Evolutionary conservation across 30 jellyfish, hydroid and myxozoan genomes (phyloP), one percentile per base, ranked within the genome.

Genomic region (Phacellophora camtschatica): DNA sequence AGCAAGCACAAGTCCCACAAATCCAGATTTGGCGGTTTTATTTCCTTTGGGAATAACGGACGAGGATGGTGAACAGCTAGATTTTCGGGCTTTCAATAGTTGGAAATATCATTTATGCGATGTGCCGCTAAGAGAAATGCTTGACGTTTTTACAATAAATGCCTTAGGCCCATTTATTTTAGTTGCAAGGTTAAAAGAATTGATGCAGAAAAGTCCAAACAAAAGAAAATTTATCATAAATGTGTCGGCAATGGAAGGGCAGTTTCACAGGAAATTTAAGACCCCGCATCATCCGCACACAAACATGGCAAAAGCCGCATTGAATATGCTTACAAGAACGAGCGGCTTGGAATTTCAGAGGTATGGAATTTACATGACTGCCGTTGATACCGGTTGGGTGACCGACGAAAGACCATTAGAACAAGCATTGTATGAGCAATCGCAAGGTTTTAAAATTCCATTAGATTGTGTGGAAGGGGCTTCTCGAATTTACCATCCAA

Each of bases 231-330:
- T 80, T 29, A 67, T 80, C 31, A 68, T 80, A 29, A 80, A 80
- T 80, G 91, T 80, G 8, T 80, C 91, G 24, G 91, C 91, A 5
- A 80, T 80, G 91, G 91, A 80, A 64, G 91, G 91, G 0, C 91
- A 80, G 22, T 80, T 80, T 53, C 58, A 56, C 27, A 63, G 91
- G 0, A 37, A 23, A 13, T 0, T 10, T 1, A 80, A 80, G 34
- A 8, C 65, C 5, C 34, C n/a, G 33, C 37, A 63, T 30, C 91
- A 80, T 66, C 77, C 76, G n/a, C 91, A 80, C 39, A 80, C 91
- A 1, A 80, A 80, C 56, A 80, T 80, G 91, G 91, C 91, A 13
- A 80, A 80, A 29, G 91, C 91, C 0, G 91, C 91, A 4, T 57
- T 80, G 20, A 80, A 80, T 54, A 80, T 80, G 91, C 64, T 80